Percentiles rank a stretch among this genome's conserved stretches.
These are phyloP conservation scores for Fukomys damarensis DNA, from an alignment of 2,113 vertebrate species.

Conservation along the genomic window DNA sequence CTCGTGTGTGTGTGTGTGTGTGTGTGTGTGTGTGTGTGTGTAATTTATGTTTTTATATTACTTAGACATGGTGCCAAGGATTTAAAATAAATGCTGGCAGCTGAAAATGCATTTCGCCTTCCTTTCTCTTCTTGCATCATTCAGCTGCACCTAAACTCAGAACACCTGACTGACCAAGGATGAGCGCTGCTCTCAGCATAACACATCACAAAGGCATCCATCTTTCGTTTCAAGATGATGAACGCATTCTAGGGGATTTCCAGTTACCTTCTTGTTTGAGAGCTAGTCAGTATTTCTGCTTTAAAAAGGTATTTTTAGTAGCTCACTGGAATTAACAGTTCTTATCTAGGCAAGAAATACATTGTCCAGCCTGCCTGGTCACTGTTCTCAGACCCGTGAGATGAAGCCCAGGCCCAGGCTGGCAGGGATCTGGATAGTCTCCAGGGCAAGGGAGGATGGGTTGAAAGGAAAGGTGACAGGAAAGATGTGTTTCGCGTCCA, in stretches of 20 bases:
- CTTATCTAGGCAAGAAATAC: slow-evolving; percentile 70
- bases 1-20: no score
- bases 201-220: slow-evolving; percentile 52
- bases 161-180: slow-evolving; percentile 15
- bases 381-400: slow-evolving; percentile 90
- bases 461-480: slow-evolving; percentile 98
- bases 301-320: slow-evolving; percentile 78
- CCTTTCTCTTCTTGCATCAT: neutral
- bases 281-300: slow-evolving; percentile 68
- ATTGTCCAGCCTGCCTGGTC: slow-evolving; percentile 45
- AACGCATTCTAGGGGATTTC: slow-evolving; percentile 63
- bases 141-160: slow-evolving; percentile 26
- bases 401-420: slow-evolving; percentile 97
- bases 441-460: slow-evolving; percentile 95
- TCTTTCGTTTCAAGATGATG: slow-evolving; percentile 57
- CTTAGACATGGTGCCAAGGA: slow-evolving; percentile 82
- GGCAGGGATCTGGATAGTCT: slow-evolving; percentile 97
- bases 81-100: slow-evolving; percentile 80
- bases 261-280: slow-evolving; percentile 72
- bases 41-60: slow-evolving; percentile 75
- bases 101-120: slow-evolving; percentile 73
- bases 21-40: neutral
- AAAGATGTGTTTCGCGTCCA: slow-evolving; percentile 99
- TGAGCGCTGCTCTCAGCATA: slow-evolving; percentile 55
- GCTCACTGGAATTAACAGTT: slow-evolving; percentile 71